phyloP scores from a whole-genome alignment of 1,140 invertebrate species.

The Batillaria attramentaria region DNA sequence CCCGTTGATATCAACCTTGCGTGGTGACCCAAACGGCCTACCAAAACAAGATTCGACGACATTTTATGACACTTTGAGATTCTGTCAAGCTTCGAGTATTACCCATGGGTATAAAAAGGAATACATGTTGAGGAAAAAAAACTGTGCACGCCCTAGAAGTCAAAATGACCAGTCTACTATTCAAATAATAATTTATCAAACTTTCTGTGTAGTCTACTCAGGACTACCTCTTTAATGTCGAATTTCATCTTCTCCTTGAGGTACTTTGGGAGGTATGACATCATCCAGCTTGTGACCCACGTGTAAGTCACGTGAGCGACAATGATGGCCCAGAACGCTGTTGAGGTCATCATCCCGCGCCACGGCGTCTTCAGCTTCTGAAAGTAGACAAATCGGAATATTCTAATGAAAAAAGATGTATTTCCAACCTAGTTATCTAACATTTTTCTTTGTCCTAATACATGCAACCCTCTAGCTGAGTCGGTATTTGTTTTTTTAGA shows the following conservation, averaged over 20 bases:
- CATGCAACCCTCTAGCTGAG: no score
- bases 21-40: no score
- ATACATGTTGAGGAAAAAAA: no score
- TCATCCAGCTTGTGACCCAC: constrained; percentile 91
- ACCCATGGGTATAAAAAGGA: no score
- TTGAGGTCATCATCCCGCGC: constrained; percentile 82
- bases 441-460: no score
- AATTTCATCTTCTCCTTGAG: constrained; percentile 89
- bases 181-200: no score
- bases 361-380: constrained; percentile 75
- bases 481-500: neutral
- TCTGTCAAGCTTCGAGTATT: no score
- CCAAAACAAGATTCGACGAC: no score
- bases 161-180: neutral
- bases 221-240: constrained; percentile 82
- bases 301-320: constrained; percentile 88
- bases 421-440: no score
- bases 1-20: no score
- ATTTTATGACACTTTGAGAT: no score
- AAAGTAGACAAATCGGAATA: neutral
- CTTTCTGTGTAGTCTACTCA: no score
- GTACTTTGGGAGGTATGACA: constrained; percentile 92
- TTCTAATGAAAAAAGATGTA: neutral
- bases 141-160: neutral
- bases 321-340: constrained; percentile 91